phyloP scores from a whole-genome alignment of 2,797 vertebrate species.

The Acropternis orthonyx region DNA sequence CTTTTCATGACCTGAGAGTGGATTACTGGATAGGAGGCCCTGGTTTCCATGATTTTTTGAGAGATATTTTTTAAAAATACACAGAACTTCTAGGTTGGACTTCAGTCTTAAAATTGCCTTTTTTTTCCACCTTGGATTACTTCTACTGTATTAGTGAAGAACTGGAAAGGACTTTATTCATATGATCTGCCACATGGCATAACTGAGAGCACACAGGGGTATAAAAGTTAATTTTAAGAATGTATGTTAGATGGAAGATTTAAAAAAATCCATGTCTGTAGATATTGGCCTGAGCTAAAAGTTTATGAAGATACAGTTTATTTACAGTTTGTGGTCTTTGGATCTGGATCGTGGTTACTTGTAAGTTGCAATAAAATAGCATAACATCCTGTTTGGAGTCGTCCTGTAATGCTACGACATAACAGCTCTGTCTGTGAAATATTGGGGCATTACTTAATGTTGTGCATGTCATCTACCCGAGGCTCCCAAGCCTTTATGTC shows the following conservation, averaged over 20 bases:
- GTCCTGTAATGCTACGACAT: neutral
- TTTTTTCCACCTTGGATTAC: neutral
- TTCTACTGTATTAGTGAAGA: neutral
- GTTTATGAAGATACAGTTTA: neutral
- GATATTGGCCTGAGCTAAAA: neutral
- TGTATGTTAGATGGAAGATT: neutral
- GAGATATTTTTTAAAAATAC: neutral
- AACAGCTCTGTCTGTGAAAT: neutral
- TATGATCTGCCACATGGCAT: neutral
- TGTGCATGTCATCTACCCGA: neutral
- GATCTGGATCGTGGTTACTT: neutral
- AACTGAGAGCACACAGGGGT: neutral
- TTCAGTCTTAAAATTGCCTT: neutral
- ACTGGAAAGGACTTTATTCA: neutral
- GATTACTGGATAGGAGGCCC: neutral
- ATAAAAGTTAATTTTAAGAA: neutral
- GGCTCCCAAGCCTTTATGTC: neutral
- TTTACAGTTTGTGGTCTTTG: neutral
- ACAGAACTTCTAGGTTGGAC: neutral
- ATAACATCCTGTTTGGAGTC: neutral
- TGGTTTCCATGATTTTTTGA: neutral
- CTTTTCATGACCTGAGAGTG: neutral
- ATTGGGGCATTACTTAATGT: neutral
- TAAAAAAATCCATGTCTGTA: neutral
- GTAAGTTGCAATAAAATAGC: neutral